Base-by-base conservation (phyloP, 2,113 vertebrate genomes). In the Tetrax tetrax region DNA sequence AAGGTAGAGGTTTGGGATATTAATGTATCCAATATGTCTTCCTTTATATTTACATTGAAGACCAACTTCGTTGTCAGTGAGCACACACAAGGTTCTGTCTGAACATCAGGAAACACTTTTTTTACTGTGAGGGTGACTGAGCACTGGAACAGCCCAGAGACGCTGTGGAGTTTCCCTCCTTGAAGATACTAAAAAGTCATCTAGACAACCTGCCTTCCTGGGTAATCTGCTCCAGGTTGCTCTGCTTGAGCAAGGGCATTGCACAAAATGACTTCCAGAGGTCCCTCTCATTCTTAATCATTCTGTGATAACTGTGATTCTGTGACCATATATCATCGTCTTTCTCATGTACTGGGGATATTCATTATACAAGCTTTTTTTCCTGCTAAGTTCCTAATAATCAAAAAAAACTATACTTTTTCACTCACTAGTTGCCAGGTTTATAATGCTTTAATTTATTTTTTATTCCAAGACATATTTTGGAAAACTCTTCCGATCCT, bases 301-400 rank as follows among this genome's bases (percentile, higher is more conserved):
- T 35, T 59, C 15, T 78, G 25, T 60, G 47, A 16, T 45, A 64
- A 28, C 16, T 77, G 24, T 60, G 56, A 57, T 64, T 87, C 41
- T 25, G 9, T 35, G 21, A 61, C 18, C 3, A 1, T 27, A 45
- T 43, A 19, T 28, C 2, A 0, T 4, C 33, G 64, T 23, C 47
- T 79, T 59, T 88, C 23, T 75, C 66, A 75, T 15, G 16, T 56
- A 54, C 5, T 12, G 8, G 7, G 18, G 37, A 71, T 10, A n/a
- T 38, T 50, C 6, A 59, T 54, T 37, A 59, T 11, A 57, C 8
- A 70, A 28, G 3, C 3, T 4, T 71, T 82, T 82, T 35, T 22
- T 7, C 28, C 31, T 51, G 17, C 13, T 20, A 78, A 63, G 23
- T 63, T 91, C 61, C 28, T 54, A 79, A 22, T 63, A 61, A 72